phyloP scores from a whole-genome alignment of 1,140 invertebrate species.

The Sycophaga agraensis region DNA sequence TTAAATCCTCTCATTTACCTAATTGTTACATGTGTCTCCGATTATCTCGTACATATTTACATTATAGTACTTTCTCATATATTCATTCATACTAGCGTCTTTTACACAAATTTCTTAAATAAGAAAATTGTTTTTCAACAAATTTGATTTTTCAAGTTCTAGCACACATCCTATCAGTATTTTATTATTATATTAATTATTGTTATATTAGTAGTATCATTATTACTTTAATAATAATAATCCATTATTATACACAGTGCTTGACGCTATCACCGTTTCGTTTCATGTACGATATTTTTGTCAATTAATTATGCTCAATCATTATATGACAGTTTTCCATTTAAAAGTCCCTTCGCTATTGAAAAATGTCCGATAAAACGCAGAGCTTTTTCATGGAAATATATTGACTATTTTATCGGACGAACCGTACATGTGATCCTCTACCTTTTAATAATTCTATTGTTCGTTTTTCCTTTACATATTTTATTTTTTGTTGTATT shows the following conservation, averaged over 20 bases:
- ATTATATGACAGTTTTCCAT: slow-evolving; percentile 7
- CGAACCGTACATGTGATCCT: slow-evolving; percentile 5
- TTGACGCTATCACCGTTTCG: slow-evolving; percentile 15
- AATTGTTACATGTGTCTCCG: background rate
- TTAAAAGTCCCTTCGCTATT: background rate
- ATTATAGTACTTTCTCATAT: slow-evolving; percentile 22
- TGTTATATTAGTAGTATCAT: background rate
- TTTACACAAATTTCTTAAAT: slow-evolving; percentile 9
- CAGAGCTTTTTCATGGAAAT: slow-evolving; percentile 22
- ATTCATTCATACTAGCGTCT: background rate
- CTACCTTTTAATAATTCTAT: background rate
- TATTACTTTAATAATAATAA: background rate
- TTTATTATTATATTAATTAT: background rate
- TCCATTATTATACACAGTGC: slow-evolving; percentile 21
- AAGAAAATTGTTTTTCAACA: slow-evolving; percentile 7
- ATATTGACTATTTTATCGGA: slow-evolving; percentile 25
- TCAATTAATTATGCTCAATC: slow-evolving; percentile 4
- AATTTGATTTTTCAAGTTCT: slow-evolving; percentile 25
- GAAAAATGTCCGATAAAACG: slow-evolving; percentile 18
- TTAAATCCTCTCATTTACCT: background rate
- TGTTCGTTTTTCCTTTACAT: no score
- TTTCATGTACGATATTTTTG: background rate
- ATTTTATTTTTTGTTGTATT: background rate
- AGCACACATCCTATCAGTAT: slow-evolving; percentile 9
- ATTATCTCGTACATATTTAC: slow-evolving; percentile 18